Evolutionary conservation across 2,113 vertebrate genomes (phyloP), one percentile per base, ranked within the genome.

Genomic region (Hippoglossus stenolepis): DNA sequence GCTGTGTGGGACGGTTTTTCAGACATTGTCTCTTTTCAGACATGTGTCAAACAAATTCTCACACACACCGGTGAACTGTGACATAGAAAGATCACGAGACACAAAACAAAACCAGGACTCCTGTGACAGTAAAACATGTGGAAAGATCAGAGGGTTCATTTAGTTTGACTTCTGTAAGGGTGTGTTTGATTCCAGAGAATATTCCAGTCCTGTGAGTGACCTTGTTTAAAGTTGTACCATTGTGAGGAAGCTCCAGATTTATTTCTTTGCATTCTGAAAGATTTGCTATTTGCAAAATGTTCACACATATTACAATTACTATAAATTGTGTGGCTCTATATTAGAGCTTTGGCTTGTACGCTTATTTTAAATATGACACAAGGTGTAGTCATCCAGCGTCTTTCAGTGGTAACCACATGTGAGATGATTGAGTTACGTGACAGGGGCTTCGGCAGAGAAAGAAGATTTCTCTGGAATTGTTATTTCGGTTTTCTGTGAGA

Each of bases 351-450:
- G 26, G 1, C 53, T 72, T 14, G 14, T 21, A 15, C 38, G 1
- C 70, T 65, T 77, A 23, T 35, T 26, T 24, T 49, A 45, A 79
- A 45, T 21, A 18, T 75, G 83, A 86, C 82, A 85, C 67, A 38
- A 60, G n/a, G 17, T 59, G 58, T 43, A 87, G 78, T 86, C 83
- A 82, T 88, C 64, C 57, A 3, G 77, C 28, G 14, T 84, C 83
- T 86, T 67, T 90, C 84, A 77, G 83, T 90, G 85, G 88, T 86
- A 86, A 73, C 72, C 51, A 70, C 23, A 5, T 72, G 73, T 77
- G 40, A 82, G 17, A 57, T 10, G 0, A 38, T 2, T 8, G 15
- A 73, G 67, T 70, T 28, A 31, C 61, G 26, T 2, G 0, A 2
- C 51, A 65, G 84, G 17, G 31, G 43, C 76, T 70, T 64, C 17